Evolutionary conservation across 1,140 invertebrate genomes (phyloP), one percentile per base, ranked within the genome.

Genomic region (Panonychus citri): DNA sequence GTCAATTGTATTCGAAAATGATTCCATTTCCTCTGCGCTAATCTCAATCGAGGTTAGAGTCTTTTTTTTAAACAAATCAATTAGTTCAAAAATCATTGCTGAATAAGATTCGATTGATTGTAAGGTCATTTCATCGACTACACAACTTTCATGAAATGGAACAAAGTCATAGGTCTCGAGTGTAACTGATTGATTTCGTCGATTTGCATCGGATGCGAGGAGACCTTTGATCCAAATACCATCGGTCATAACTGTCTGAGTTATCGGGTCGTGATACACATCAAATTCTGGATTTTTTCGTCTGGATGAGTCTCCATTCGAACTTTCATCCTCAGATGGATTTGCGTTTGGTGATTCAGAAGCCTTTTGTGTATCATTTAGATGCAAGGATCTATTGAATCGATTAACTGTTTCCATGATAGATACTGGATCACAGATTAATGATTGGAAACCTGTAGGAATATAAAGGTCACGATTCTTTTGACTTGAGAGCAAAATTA

Each of bases 401-500:
- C n/a, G 2, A 46, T 62, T 55, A 34, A 64, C 46, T 25, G 59
- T 56, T 2, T 59, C 26, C 53, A 24, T 21, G 25, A 60, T 24
- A 21, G 28, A 4, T 52, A 28, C 28, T 19, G 57, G 46, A 54
- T 59, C 56, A 28, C 27, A 39, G n/a, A 81, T 71, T 8, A 81
- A 74, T 58, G 78, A 77, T 64, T 87, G 81, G 24, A 96, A 74
- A 54, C 85, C 75, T 8, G 87, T 91, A 12, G 91, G 91, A 42
- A 96, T 68, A 65, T 82, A 83, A 0, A 95, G 72, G 65, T 83
- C 79, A 28, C 81, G 74, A 2, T 78, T 77, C 58, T 80, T 78
- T 59, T 78, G 76, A 25, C 63, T 58, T 10, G 57, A 17, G 13
- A 53, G 25, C 3, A 53, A 13, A 24, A 17, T 24, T 21, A 53